Evolutionary conservation across 2,797 vertebrate genomes (phyloP).

Genomic region (Pelochelys cantorii): DNA sequence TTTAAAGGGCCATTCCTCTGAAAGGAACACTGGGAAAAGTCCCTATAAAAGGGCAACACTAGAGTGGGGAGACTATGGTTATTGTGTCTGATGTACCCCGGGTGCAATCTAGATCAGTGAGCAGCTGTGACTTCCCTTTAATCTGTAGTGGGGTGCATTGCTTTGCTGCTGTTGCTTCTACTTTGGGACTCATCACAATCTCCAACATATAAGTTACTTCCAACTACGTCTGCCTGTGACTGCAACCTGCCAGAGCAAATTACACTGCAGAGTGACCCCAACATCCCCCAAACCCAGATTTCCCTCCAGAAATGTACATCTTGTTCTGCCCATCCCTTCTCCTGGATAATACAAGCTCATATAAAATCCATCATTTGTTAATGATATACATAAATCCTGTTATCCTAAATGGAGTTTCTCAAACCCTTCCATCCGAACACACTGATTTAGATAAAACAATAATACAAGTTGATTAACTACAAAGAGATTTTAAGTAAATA

Average conservation of each 20-base stretch:
- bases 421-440: not conserved
- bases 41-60: not conserved
- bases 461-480: not conserved
- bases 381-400: not conserved
- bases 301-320: not conserved
- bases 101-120: not conserved
- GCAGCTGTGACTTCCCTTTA: not conserved
- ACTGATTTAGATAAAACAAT: not conserved
- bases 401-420: not conserved
- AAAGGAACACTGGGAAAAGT: not conserved
- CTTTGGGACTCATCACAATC: not conserved
- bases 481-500: not conserved
- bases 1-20: not conserved
- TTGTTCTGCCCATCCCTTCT: not conserved
- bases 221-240: not conserved
- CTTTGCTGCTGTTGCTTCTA: not conserved
- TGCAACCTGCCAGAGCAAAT: not conserved
- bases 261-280: not conserved
- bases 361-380: not conserved
- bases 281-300: not conserved
- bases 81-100: not conserved
- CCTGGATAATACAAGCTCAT: not conserved
- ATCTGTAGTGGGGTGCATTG: not conserved
- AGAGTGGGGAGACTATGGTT: not conserved
- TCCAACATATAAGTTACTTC: not conserved